Conservation (phyloP, 1,140 invertebrate genomes). For the Dinoponera quadriceps region DNA sequence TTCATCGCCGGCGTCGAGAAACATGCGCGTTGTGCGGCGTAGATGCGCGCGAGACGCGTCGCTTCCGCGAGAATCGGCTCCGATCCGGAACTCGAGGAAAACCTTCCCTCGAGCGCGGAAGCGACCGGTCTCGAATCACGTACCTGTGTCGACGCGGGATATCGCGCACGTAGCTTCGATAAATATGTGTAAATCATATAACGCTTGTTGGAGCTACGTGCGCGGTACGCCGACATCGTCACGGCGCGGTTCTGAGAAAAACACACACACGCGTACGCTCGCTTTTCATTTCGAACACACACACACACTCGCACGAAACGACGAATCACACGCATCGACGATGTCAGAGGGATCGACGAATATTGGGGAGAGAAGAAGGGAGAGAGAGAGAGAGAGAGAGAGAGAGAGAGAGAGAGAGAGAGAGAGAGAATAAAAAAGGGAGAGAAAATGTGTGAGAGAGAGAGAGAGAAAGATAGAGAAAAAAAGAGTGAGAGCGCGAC, state of each 20-base stretch:
- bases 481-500: constrained; percentile 21
- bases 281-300: constrained; percentile 15
- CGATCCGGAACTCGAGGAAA: background rate
- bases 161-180: too few species aligned
- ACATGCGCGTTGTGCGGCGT: too few species aligned
- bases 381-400: constrained; percentile 1
- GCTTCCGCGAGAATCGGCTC: background rate
- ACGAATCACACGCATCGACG: constrained; percentile 8
- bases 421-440: constrained; percentile 2
- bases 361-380: constrained; percentile 16
- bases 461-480: background rate
- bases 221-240: too few species aligned
- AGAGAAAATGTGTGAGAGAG: background rate
- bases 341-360: constrained; percentile 13
- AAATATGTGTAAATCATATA: too few species aligned
- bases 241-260: too few species aligned
- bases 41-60: too few species aligned
- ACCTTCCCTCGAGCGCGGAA: background rate
- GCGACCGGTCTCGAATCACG: constrained; percentile 23
- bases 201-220: too few species aligned
- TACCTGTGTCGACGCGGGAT: background rate
- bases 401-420: constrained; percentile 3
- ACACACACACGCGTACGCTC: background rate
- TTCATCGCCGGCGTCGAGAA: too few species aligned
- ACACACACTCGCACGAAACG: constrained; percentile 1